Percentiles rank a stretch among this genome's conserved stretches.
phyloP scores from a whole-genome alignment of 2,888 invertebrate genomes.

The Troides helena region DNA sequence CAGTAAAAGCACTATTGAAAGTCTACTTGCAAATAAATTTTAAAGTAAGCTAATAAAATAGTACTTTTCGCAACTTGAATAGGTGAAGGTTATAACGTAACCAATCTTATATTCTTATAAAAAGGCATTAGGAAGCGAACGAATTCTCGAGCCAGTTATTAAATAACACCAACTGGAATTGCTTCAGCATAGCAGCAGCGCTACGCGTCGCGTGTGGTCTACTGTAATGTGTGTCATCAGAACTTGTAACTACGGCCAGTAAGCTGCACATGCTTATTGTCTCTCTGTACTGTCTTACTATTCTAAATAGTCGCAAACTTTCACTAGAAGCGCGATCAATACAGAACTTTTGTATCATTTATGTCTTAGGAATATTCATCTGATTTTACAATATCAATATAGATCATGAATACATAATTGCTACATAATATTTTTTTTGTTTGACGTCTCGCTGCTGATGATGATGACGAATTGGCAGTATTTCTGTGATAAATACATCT shows the following conservation, averaged over 20 bases:
- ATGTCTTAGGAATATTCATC: background rate
- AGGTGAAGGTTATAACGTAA: background rate
- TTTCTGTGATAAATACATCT: too few species aligned
- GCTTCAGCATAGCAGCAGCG: background rate
- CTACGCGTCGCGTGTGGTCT: slow-evolving; percentile 10
- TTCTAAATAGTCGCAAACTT: background rate
- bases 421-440: too few species aligned
- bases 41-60: background rate
- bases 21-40: background rate
- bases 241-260: background rate
- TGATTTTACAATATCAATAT: background rate
- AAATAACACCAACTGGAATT: slow-evolving; percentile 7
- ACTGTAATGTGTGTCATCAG: background rate
- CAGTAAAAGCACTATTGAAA: background rate
- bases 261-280: slow-evolving; percentile 10
- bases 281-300: background rate
- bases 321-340: background rate
- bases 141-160: slow-evolving; percentile 6
- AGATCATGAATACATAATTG: too few species aligned
- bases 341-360: background rate
- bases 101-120: slow-evolving; percentile 9
- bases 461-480: too few species aligned
- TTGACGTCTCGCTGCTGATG: too few species aligned
- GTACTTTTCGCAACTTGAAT: slow-evolving; percentile 3
- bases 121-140: slow-evolving; percentile 4